Evolutionary conservation across 2,113 vertebrate genomes (phyloP).

Genomic region (Triplophysa rosa): DNA sequence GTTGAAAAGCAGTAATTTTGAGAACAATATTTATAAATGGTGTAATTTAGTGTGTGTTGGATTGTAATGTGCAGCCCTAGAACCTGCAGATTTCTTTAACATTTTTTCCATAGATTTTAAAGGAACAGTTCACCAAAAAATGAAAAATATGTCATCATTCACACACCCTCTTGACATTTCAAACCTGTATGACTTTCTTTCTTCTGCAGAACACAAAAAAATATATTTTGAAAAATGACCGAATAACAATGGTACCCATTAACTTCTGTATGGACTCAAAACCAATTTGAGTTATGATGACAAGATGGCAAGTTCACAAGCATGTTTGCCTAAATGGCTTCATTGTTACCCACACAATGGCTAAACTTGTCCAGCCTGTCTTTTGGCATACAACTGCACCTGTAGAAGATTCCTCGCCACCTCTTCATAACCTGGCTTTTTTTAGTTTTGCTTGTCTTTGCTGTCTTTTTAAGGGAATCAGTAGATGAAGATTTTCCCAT

Average conservation of each 20-base stretch:
- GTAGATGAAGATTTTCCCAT: background rate
- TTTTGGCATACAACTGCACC: conserved; percentile 26
- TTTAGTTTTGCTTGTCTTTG: background rate
- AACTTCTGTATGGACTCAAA: too few relatives aligned
- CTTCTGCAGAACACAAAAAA: too few relatives aligned
- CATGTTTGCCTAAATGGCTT: background rate
- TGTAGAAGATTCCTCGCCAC: background rate
- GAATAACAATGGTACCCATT: background rate
- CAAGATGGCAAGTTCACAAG: background rate
- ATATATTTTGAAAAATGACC: background rate
- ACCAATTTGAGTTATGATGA: too few relatives aligned
- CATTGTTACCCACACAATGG: background rate
- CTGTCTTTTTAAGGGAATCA: background rate
- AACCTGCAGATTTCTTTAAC: background rate
- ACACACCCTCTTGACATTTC: too few relatives aligned
- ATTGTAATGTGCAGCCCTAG: background rate
- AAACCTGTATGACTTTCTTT: too few relatives aligned
- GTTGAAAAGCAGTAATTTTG: background rate
- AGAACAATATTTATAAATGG: background rate
- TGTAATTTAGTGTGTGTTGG: too few relatives aligned
- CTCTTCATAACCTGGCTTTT: background rate
- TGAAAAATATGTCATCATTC: too few relatives aligned
- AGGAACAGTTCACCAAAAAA: too few relatives aligned
- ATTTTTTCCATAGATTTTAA: too few relatives aligned
- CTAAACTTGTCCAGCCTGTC: conserved; percentile 59